Percentiles rank a stretch among this genome's conserved stretches.
Evolutionary conservation across 2,888 invertebrate genomes (phyloP).

Genomic region (Rotaria macrura): DNA sequence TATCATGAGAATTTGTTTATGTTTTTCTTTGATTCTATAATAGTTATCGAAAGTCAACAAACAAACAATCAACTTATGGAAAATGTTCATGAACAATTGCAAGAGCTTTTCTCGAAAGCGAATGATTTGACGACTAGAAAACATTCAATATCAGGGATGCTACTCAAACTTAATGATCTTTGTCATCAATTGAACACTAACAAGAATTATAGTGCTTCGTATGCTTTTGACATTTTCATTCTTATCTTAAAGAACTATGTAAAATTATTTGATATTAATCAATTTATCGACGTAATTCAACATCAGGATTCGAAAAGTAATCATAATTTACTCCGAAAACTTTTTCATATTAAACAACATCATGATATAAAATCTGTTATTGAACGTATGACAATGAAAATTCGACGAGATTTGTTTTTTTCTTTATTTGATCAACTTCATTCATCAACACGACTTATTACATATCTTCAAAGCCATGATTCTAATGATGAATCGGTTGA

Average conservation of each 20-base stretch:
- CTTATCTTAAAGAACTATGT: neutral
- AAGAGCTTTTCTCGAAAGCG: neutral
- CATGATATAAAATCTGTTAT: neutral
- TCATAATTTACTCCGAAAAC: neutral
- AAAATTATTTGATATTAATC: neutral
- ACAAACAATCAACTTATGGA: neutral
- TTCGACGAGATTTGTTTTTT: neutral
- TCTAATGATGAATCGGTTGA: neutral
- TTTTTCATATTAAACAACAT: neutral
- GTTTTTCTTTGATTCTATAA: neutral
- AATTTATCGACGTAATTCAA: neutral
- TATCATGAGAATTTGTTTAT: too few species aligned
- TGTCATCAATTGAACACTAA: neutral
- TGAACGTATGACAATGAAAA: neutral
- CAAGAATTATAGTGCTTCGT: neutral
- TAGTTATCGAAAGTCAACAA: neutral
- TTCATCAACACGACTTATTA: neutral
- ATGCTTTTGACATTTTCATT: neutral
- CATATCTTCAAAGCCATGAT: neutral
- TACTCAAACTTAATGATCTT: neutral
- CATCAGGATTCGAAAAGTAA: neutral
- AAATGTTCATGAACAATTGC: neutral
- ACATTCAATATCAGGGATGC: neutral
- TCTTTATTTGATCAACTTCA: neutral
- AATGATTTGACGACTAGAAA: neutral